These are phyloP conservation scores for honey bee (Apis mellifera) DNA, from an alignment of 1,140 invertebrate species.

Conservation along the genomic window DNA sequence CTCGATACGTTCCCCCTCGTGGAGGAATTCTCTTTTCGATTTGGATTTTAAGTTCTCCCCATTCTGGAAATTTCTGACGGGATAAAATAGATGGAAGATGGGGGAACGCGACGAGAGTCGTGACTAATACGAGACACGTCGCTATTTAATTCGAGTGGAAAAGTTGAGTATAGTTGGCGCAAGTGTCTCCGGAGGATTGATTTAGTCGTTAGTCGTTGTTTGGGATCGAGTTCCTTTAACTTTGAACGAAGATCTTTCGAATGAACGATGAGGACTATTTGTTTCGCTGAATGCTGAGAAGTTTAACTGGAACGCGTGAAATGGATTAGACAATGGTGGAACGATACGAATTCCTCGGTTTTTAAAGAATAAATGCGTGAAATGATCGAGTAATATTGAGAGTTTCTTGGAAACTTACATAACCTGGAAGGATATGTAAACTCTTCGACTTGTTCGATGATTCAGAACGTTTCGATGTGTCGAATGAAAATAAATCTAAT, in stretches of 20 bases:
- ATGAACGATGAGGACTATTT: constrained; percentile 1
- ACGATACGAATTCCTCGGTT: background rate
- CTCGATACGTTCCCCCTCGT: no score
- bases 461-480: background rate
- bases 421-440: no score
- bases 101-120: background rate
- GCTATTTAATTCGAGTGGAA: constrained; percentile 1
- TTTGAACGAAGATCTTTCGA: background rate
- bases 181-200: background rate
- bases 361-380: background rate
- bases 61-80: no score
- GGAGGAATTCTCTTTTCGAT: no score
- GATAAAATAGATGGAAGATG: no score
- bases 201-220: constrained; percentile 7
- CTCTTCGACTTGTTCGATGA: background rate
- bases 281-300: background rate
- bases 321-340: no score
- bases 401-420: background rate
- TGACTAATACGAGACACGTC: background rate
- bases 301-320: background rate
- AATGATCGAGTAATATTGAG: background rate
- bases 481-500: background rate
- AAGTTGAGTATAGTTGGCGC: background rate
- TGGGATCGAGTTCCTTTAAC: background rate
- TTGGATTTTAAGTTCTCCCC: no score